Evolutionary conservation across 1,140 invertebrate genomes (phyloP).

Genomic region (Ips typographus): DNA sequence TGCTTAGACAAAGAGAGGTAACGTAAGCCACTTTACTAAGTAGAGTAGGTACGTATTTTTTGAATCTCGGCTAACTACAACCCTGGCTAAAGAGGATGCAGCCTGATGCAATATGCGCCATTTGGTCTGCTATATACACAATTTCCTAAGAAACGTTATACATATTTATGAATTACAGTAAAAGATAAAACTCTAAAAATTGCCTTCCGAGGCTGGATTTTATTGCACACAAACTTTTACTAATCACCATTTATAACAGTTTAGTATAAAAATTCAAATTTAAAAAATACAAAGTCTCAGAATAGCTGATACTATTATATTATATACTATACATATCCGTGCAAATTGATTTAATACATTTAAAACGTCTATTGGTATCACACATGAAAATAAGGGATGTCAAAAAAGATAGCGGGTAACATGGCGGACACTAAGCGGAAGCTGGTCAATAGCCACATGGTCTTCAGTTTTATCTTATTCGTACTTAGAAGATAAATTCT

Average conservation of each 20-base stretch:
- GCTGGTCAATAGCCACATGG: constrained; percentile 40
- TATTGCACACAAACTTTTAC: constrained; percentile 53
- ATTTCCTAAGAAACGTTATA: constrained; percentile 49
- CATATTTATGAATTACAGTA: constrained; percentile 39
- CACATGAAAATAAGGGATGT: constrained; percentile 50
- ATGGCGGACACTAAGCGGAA: constrained; percentile 46
- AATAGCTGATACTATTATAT: constrained; percentile 53
- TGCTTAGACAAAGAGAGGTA: constrained; percentile 20
- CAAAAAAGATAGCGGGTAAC: constrained; percentile 37
- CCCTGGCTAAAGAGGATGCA: constrained; percentile 36
- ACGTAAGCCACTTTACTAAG: constrained; percentile 28
- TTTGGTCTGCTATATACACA: constrained; percentile 45
- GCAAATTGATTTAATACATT: constrained; percentile 52
- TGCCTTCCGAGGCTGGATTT: constrained; percentile 37
- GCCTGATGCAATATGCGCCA: constrained; percentile 40
- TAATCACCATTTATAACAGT: constrained; percentile 54
- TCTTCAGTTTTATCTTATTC: constrained; percentile 29
- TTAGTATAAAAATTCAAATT: constrained; percentile 56
- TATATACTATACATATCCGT: constrained; percentile 53
- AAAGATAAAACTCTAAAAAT: constrained; percentile 50
- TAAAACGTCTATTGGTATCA: constrained; percentile 51
- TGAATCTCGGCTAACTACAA: constrained; percentile 32
- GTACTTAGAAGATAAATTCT: not conserved
- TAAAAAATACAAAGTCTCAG: constrained; percentile 55
- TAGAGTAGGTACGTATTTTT: constrained; percentile 31